phyloP scores from a whole-genome alignment of 2,797 vertebrate species.

The Poeciliopsis presidionis region DNA sequence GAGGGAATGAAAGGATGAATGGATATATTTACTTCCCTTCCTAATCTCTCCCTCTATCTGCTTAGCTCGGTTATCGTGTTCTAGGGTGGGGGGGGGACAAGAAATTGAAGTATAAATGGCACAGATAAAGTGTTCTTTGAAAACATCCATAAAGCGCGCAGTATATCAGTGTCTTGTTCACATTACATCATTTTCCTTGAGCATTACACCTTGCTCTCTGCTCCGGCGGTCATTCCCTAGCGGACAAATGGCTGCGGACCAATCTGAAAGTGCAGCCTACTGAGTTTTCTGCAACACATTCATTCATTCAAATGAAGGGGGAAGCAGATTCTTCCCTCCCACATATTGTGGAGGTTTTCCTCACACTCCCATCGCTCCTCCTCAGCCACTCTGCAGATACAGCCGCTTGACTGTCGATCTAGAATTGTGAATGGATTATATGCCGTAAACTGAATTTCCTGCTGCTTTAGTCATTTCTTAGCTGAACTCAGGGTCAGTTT shows the following conservation, averaged over 20 bases:
- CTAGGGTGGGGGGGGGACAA: slow-evolving; percentile 28
- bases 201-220: slow-evolving; percentile 33
- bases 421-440: slow-evolving; percentile 38
- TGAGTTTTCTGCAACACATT: slow-evolving; percentile 53
- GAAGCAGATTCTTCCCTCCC: slow-evolving; percentile 5
- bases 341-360: slow-evolving; percentile 38
- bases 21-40: slow-evolving; percentile 31
- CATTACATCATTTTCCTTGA: slow-evolving; percentile 39
- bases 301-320: slow-evolving; percentile 51
- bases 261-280: slow-evolving; percentile 43
- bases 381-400: slow-evolving; percentile 18
- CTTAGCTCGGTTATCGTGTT: slow-evolving; percentile 49
- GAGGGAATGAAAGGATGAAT: slow-evolving; percentile 37
- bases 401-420: slow-evolving; percentile 21
- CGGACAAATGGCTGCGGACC: slow-evolving; percentile 60
- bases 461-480: slow-evolving; percentile 30
- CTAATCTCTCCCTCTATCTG: slow-evolving; percentile 9
- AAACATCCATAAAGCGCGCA: slow-evolving; percentile 21
- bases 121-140: slow-evolving; percentile 11
- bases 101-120: slow-evolving; percentile 22
- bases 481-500: slow-evolving; percentile 13
- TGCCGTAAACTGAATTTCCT: slow-evolving; percentile 19
- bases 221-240: slow-evolving; percentile 50
- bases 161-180: slow-evolving; percentile 18
- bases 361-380: slow-evolving; percentile 27